Evolutionary conservation across 2,113 vertebrate species (phyloP), one percentile per base, ranked within the genome.

Genomic region (Puntigrus tetrazona): DNA sequence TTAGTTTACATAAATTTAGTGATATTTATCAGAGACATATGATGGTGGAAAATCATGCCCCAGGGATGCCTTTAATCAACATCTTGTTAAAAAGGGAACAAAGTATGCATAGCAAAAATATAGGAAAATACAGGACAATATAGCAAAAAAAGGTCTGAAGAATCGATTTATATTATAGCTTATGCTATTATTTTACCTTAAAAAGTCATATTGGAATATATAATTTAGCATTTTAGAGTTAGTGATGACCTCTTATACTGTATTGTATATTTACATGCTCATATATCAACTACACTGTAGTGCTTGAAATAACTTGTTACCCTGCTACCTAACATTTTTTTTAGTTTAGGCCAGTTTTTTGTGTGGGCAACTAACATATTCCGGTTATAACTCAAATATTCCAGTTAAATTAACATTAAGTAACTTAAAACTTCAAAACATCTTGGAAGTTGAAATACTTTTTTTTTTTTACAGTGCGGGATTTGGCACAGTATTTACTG

Each of bases 401-500:
- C n/a, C n/a, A n/a, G n/a, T n/a, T n/a, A n/a, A n/a, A n/a, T n/a
- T n/a, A n/a, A n/a, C n/a, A n/a, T n/a, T n/a, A n/a, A n/a, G n/a
- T n/a, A n/a, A n/a, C n/a, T n/a, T n/a, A n/a, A n/a, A n/a, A n/a
- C n/a, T n/a, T n/a, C n/a, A n/a, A n/a, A n/a, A n/a, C n/a, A n/a
- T n/a, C n/a, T n/a, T n/a, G n/a, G n/a, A n/a, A n/a, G n/a, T n/a
- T n/a, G n/a, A n/a, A n/a, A n/a, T n/a, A n/a, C n/a, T n/a, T n/a
- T n/a, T n/a, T n/a, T n/a, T n/a, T n/a, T n/a, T n/a, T n/a, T n/a
- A n/a, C n/a, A n/a, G n/a, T n/a, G n/a, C n/a, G n/a, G 20, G 31
- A 38, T 20, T 65, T 45, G 38, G 25, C 61, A 22, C 59, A 81
- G 29, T 69, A 43, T 69, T 81, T 34, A 81, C 43, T 50, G 29